Percentiles rank a stretch among this genome's conserved stretches.
phyloP scores from a whole-genome alignment of 30 jellyfish, hydroid and myxozoan genomes.

The Pelagia noctiluca region DNA sequence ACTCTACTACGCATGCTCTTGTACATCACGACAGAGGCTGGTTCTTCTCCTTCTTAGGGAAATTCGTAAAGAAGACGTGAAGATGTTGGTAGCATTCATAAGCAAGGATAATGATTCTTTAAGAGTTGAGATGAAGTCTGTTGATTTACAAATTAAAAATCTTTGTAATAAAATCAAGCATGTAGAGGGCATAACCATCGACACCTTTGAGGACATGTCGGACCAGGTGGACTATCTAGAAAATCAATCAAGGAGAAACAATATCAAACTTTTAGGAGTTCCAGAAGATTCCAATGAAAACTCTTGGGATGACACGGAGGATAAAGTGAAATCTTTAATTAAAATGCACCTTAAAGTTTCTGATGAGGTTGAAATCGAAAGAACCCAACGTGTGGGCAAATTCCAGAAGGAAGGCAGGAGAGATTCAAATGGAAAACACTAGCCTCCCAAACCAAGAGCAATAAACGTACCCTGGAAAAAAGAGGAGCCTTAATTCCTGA shows the following conservation, averaged over 20 bases:
- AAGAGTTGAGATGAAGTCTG: conserved; percentile 33
- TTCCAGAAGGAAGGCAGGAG: no score
- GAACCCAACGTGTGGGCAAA: no score
- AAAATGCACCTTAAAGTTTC: no score
- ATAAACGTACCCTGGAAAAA: no score
- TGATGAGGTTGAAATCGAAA: no score
- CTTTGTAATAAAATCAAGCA: conserved; percentile 31
- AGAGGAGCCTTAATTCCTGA: no score
- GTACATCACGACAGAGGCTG: no score
- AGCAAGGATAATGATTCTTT: conserved; percentile 63
- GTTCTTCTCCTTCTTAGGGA: no score
- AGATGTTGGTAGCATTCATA: conserved; percentile 45
- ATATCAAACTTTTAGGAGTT: conserved; percentile 49
- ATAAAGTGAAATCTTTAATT: conserved; percentile 39
- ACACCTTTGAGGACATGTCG: conserved; percentile 57
- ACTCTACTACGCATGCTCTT: no score
- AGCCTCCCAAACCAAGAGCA: no score
- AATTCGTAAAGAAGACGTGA: conserved; percentile 15
- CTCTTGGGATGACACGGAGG: conserved; percentile 67
- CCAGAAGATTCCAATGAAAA: conserved; percentile 61
- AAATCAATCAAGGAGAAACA: conserved; percentile 56
- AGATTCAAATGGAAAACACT: no score
- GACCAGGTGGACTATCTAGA: conserved; percentile 47
- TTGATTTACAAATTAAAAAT: neutral
- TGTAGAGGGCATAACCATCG: conserved; percentile 16